Conservation (phyloP, 2,113 vertebrate species). For the Uria lomvia region DNA sequence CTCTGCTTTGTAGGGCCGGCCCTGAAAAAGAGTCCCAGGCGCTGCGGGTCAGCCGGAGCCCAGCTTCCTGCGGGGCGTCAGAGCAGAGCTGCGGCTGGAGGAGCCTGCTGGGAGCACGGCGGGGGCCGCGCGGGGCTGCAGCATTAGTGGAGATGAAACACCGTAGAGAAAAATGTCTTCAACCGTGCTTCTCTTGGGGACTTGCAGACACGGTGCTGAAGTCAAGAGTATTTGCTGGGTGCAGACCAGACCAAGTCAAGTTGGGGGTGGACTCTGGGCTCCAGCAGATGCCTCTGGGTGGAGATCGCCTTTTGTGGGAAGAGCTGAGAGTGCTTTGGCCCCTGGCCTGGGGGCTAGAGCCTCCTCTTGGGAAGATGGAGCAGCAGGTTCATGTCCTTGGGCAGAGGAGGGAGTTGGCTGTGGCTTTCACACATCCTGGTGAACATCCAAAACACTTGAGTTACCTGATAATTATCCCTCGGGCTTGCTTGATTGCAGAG, state of each 20-base stretch:
- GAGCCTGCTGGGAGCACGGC: background rate
- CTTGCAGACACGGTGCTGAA: background rate
- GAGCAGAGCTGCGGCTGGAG: background rate
- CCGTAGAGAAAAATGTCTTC: background rate
- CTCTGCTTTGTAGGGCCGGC: background rate
- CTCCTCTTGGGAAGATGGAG: background rate
- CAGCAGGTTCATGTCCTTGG: background rate
- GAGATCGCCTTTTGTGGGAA: background rate
- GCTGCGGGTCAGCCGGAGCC: background rate
- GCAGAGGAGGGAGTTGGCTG: background rate
- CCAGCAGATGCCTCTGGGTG: background rate
- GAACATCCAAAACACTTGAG: background rate
- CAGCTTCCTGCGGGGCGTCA: accelerated
- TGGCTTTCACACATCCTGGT: background rate
- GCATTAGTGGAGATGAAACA: accelerated
- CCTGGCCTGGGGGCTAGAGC: background rate
- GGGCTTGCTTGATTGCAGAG: background rate
- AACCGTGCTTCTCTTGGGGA: background rate
- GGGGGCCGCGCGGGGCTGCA: accelerated
- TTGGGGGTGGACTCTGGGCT: background rate
- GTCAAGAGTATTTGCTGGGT: background rate
- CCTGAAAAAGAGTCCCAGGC: background rate
- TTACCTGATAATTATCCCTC: background rate
- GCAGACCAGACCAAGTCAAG: background rate
- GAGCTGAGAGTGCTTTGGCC: background rate